phyloP scores from a whole-genome alignment of 2,888 invertebrate species.

The Labia minor region DNA sequence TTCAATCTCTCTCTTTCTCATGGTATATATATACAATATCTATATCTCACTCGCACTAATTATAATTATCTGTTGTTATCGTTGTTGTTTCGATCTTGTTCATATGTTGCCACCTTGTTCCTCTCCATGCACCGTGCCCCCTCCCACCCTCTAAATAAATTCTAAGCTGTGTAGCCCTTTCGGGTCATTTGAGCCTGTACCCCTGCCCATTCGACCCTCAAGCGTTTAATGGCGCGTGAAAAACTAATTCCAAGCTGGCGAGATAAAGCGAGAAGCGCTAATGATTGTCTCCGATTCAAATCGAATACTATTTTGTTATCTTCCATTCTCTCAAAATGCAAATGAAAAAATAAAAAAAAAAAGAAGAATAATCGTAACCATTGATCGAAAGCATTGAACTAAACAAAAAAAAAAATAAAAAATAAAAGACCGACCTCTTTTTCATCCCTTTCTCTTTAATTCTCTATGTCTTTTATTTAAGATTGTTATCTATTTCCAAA shows the following conservation, averaged over 20 bases:
- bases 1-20: no score
- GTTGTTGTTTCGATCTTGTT: slow-evolving; percentile 2
- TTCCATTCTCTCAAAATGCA: background rate
- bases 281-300: slow-evolving; percentile 7
- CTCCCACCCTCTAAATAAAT: background rate
- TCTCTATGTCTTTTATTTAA: background rate
- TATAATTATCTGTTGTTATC: background rate
- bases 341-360: background rate
- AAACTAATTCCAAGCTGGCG: slow-evolving; percentile 8
- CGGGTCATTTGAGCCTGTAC: background rate
- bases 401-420: no score
- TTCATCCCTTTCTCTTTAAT: background rate
- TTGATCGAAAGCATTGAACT: background rate
- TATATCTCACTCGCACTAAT: background rate
- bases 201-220: background rate
- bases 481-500: background rate
- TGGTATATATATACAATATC: no score
- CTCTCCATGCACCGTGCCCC: no score
- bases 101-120: background rate
- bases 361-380: background rate
- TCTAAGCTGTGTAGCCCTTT: background rate
- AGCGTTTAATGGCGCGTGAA: slow-evolving; percentile 1
- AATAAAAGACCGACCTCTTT: background rate
- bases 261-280: slow-evolving; percentile 1
- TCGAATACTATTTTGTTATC: slow-evolving; percentile 2